phyloP scores from a whole-genome alignment of 1,140 invertebrate species.

The Galleria mellonella region DNA sequence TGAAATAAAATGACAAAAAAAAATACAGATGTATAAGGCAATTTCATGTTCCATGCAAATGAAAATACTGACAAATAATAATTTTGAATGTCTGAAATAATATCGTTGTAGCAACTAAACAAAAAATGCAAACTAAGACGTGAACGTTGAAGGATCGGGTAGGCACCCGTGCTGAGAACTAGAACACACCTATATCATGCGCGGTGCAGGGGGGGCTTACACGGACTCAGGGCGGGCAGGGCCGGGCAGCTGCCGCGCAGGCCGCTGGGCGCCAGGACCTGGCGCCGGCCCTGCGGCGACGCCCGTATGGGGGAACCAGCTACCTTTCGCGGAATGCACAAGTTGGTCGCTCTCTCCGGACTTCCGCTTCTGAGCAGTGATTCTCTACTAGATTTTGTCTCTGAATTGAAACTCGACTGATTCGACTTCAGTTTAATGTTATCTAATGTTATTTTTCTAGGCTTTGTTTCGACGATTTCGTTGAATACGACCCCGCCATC shows the following conservation, averaged over 20 bases:
- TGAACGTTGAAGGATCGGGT: slow-evolving; percentile 8
- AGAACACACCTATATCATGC: slow-evolving; percentile 69
- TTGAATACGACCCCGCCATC: slow-evolving; percentile 39
- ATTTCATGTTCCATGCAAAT: background rate
- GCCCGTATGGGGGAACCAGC: slow-evolving; percentile 8
- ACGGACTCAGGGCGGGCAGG: slow-evolving; percentile 13
- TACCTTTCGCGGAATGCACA: slow-evolving; percentile 16
- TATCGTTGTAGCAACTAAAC: slow-evolving; percentile 18
- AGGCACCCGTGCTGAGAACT: slow-evolving; percentile 22
- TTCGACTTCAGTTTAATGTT: slow-evolving; percentile 56
- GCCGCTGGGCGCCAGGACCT: slow-evolving; percentile 75
- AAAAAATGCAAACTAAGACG: slow-evolving; percentile 21
- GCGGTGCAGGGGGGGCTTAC: slow-evolving; percentile 50
- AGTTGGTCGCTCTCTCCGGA: slow-evolving; percentile 20
- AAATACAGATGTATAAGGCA: too few relatives aligned
- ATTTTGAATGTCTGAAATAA: too few relatives aligned
- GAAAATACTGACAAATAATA: too few relatives aligned
- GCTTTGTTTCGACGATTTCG: slow-evolving; percentile 56
- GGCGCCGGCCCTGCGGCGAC: too few relatives aligned
- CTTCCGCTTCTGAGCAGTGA: slow-evolving; percentile 33
- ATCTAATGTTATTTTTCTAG: slow-evolving; percentile 50
- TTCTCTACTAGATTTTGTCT: slow-evolving; percentile 25
- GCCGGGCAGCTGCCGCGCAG: background rate
- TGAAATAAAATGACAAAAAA: too few relatives aligned
- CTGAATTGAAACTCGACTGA: slow-evolving; percentile 34